phyloP scores from a whole-genome alignment of 2,888 invertebrate species.

The Campaea margaritaria region DNA sequence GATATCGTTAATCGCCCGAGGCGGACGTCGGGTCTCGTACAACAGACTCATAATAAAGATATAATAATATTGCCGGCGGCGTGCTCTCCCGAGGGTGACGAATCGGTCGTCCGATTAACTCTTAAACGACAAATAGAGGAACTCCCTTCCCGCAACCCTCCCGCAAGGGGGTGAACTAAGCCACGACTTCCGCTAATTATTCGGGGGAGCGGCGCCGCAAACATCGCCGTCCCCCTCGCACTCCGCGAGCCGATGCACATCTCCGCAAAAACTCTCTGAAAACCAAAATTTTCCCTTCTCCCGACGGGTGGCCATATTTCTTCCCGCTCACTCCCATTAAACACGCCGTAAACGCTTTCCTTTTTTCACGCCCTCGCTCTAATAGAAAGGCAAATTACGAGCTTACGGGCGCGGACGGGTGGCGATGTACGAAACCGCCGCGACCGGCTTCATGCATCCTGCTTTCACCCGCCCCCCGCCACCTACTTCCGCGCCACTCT shows the following conservation, averaged over 20 bases:
- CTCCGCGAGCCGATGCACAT: conserved; percentile 79
- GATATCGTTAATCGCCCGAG: conserved; percentile 76
- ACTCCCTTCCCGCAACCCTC: conserved; percentile 78
- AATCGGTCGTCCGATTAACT: conserved; percentile 84
- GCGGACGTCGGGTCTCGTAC: conserved; percentile 61
- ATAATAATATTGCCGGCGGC: conserved; percentile 78
- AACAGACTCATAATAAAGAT: conserved; percentile 81
- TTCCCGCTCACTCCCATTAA: conserved; percentile 85
- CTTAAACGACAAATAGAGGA: conserved; percentile 85
- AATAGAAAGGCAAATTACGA: conserved; percentile 86
- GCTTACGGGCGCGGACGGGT: conserved; percentile 85
- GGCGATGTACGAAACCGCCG: conserved; percentile 84
- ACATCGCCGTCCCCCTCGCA: conserved; percentile 75
- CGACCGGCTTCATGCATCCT: conserved; percentile 69
- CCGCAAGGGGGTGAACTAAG: conserved; percentile 79
- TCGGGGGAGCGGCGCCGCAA: conserved; percentile 74
- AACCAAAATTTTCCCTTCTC: conserved; percentile 84
- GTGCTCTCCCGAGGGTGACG: conserved; percentile 82
- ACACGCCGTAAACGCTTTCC: conserved; percentile 85
- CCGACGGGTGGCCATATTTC: conserved; percentile 83
- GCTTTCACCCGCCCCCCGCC: conserved; percentile 64
- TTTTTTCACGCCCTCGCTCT: conserved; percentile 86
- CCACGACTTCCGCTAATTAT: conserved; percentile 85
- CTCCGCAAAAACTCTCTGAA: conserved; percentile 83
- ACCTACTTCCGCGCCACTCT: conserved; percentile 66